Base-by-base conservation (phyloP, 2,113 vertebrate genomes). In the Puma concolor region DNA sequence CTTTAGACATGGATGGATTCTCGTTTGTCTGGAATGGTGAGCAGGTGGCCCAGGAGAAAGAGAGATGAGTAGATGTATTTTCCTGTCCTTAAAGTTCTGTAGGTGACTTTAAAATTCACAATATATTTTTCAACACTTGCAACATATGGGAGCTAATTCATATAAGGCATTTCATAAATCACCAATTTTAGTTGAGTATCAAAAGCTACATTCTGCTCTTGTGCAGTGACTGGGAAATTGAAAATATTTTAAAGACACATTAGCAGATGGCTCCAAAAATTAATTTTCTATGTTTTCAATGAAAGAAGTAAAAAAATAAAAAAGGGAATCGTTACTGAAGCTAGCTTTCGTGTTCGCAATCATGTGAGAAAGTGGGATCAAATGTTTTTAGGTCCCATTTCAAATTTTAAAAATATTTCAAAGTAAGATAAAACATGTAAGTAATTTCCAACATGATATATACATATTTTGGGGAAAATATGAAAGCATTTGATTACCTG, bases 241-340 rank as follows among this genome's bases (percentile, higher is more conserved):
- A 71, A 93, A 76, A 71, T 81, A 93, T 91, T 95, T 95, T 82
- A 38, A 96, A 93, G 64, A 44, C 5, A 64, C 5, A 31, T 64
- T 77, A 88, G 13, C 36, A 81, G 25, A 52, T 19, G 31, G 4
- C 7, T 69, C 25, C 31, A 21, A 67, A 82, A 97, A 77, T 29
- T 74, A 29, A 25, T 79, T 71, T 38, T 67, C 63, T 64, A 4
- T 31, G 41, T 33, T 82, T 92, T 72, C 17, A 71, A 38, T 54
- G 10, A 91, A 80, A 87, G 16, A 79, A 29, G 21, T 66, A 33
- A 15, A 63, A 83, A 38, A 52, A 79, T 16, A 77, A 33, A 50
- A 79, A 79, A 44, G 52, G 48, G 27, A 91, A 67, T 36, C 72
- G 2, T 0, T 85, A 31, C 13, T 89, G 7, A 91, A 82, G 4